Percentiles rank a stretch among this genome's conserved stretches.
Conservation (phyloP, 2,113 vertebrate genomes). For the Oncorhynchus mykiss region DNA sequence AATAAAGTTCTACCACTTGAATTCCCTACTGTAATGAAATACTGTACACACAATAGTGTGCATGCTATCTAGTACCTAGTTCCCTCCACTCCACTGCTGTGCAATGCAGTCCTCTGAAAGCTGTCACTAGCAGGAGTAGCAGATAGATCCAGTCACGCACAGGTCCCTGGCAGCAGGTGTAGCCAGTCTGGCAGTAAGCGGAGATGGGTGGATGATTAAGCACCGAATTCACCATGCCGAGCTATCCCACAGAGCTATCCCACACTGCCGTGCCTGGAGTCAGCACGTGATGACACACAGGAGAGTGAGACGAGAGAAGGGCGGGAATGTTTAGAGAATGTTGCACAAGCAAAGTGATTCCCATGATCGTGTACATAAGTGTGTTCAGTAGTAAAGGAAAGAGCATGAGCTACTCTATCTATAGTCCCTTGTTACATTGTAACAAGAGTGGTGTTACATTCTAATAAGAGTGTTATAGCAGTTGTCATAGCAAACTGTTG, state of each 20-base stretch:
- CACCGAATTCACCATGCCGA: slow-evolving; percentile 12
- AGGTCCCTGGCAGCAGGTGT: not conserved
- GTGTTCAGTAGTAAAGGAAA: not conserved
- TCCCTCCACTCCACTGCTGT: not conserved
- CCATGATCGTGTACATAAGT: too few species aligned
- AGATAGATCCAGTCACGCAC: not conserved
- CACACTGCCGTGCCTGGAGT: slow-evolving; percentile 39
- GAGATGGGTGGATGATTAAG: slow-evolving; percentile 23
- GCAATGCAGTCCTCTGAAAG: not conserved
- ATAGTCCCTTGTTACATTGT: not conserved
- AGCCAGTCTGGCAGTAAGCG: slow-evolving; percentile 18
- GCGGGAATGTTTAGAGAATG: slow-evolving; percentile 3
- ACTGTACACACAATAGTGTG: too few species aligned
- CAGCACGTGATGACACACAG: slow-evolving; percentile 36
- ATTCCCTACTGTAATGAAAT: too few species aligned
- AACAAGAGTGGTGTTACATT: not conserved
- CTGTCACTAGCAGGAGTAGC: not conserved
- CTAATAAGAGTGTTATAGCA: slow-evolving; percentile 15
- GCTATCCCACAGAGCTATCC: slow-evolving; percentile 24
- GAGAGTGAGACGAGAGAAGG: slow-evolving; percentile 7
- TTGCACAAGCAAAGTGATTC: not conserved
- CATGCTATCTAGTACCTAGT: slow-evolving; percentile 28
- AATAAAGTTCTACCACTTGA: not conserved
- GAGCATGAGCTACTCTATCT: not conserved
- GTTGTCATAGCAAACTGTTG: slow-evolving; percentile 21